Evolutionary conservation across 1,140 invertebrate species (phyloP).

Genomic region (Drosophila simulans): DNA sequence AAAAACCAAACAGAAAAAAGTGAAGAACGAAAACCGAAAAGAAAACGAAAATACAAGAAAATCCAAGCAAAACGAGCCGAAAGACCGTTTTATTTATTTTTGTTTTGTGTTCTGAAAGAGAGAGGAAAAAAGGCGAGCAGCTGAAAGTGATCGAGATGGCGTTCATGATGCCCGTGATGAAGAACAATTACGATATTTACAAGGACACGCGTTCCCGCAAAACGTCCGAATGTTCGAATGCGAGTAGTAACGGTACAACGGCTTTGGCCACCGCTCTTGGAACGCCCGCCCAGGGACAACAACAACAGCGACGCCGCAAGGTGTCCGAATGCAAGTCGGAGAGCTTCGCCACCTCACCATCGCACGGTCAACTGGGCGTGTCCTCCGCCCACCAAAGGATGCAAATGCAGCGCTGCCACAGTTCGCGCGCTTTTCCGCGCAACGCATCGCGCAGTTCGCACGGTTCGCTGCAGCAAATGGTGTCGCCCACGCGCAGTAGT

Average conservation of each 20-base stretch:
- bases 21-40: background rate
- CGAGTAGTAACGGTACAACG: conserved; percentile 53
- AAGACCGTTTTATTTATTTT: conserved; percentile 23
- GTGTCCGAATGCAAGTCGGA: conserved; percentile 93
- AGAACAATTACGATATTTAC: conserved; percentile 97
- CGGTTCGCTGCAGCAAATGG: conserved; percentile 87
- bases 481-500: conserved; percentile 86
- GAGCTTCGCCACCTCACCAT: conserved; percentile 89
- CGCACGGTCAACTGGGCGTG: conserved; percentile 88
- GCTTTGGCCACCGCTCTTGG: conserved; percentile 79
- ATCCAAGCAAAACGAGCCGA: conserved; percentile 18
- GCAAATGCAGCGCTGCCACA: conserved; percentile 84
- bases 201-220: conserved; percentile 90
- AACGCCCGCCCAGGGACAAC: conserved; percentile 67
- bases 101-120: conserved; percentile 23
- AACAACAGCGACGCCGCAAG: conserved; percentile 88
- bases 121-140: background rate
- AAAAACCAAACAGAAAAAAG: background rate
- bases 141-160: conserved; percentile 88
- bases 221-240: conserved; percentile 89
- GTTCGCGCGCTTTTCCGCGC: conserved; percentile 85
- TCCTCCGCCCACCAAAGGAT: conserved; percentile 85
- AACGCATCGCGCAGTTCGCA: conserved; percentile 87
- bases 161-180: conserved; percentile 97
- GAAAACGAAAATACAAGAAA: conserved; percentile 3